These are phyloP conservation scores for Holothuria leucospilota DNA, from an alignment of 53 echinoderm and acorn worm genomes.

Conservation along the genomic window DNA sequence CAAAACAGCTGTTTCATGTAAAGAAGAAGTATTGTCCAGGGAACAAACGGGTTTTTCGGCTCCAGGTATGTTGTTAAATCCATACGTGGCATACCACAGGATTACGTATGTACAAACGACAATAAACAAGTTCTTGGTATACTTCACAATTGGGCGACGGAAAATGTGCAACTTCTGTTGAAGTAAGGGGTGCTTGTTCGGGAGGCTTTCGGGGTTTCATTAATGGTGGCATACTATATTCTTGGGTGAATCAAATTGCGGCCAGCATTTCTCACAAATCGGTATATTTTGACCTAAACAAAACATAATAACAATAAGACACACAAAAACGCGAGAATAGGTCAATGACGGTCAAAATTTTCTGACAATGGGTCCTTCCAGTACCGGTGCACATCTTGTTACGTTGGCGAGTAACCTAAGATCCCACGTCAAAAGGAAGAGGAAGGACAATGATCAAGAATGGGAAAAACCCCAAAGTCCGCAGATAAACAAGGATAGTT, in stretches of 20 bases:
- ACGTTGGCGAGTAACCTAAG: conserved; percentile 55
- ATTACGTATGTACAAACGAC: conserved; percentile 49
- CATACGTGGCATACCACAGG: conserved; percentile 59
- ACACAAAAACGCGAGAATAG: neutral
- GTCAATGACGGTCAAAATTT: neutral
- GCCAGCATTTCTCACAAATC: neutral
- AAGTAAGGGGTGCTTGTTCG: neutral
- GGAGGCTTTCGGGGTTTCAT: no score
- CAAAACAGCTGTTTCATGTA: conserved; percentile 16
- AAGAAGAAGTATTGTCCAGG: neutral
- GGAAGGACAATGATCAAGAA: conserved; percentile 56
- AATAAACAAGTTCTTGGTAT: conserved; percentile 58
- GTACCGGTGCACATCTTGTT: conserved; percentile 56
- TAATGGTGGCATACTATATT: no score
- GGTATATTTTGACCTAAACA: conserved; percentile 12
- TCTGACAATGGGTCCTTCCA: conserved; percentile 39
- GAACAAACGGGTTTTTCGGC: neutral
- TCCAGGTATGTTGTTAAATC: neutral
- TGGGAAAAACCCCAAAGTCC: conserved; percentile 70
- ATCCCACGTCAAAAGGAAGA: conserved; percentile 43
- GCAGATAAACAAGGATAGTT: conserved; percentile 65
- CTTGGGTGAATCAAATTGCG: neutral
- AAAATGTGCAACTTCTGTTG: neutral
- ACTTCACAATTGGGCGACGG: conserved; percentile 15
- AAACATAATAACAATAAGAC: neutral